Conservation (phyloP, 2,797 vertebrate genomes). For the Sylvilagus floridanus region DNA sequence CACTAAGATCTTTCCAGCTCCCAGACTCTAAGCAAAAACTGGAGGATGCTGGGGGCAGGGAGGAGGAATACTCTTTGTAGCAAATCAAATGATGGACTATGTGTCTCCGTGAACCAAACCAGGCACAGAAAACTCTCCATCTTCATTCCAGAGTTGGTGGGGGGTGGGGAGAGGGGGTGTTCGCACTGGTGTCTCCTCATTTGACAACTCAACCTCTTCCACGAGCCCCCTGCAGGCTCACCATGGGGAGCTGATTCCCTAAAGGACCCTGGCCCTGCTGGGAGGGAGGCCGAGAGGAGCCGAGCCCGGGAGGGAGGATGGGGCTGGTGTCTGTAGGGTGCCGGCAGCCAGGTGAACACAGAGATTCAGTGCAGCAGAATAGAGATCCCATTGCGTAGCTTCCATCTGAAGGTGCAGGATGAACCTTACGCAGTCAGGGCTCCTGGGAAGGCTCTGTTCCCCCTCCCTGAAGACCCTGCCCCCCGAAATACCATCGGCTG, state of each 20-base stretch:
- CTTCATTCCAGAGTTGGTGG: conserved; percentile 82
- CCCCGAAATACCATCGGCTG: conserved; percentile 67
- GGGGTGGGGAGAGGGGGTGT: conserved; percentile 55
- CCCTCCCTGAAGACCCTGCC: conserved; percentile 75
- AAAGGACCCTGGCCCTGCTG: conserved; percentile 53
- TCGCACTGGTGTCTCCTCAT: conserved; percentile 72
- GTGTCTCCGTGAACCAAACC: conserved; percentile 83
- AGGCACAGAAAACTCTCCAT: conserved; percentile 83
- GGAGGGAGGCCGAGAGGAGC: conserved; percentile 18
- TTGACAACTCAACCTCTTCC: conserved; percentile 79
- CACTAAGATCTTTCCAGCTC: conserved; percentile 63
- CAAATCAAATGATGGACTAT: conserved; percentile 83
- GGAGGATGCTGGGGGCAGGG: conserved; percentile 74
- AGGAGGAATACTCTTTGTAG: conserved; percentile 78
- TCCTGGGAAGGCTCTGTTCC: conserved; percentile 65
- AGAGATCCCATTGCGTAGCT: conserved; percentile 73
- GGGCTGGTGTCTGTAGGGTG: conserved; percentile 37
- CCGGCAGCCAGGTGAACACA: conserved; percentile 64
- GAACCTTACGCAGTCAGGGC: conserved; percentile 66
- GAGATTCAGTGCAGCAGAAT: conserved; percentile 67
- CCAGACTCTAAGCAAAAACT: conserved; percentile 61
- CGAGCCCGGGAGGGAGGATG: background rate
- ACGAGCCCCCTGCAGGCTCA: conserved; percentile 39
- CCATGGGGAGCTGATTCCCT: conserved; percentile 53
- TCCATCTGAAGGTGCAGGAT: conserved; percentile 79